phyloP scores from a whole-genome alignment of 2,888 invertebrate species.

The Mesochorus sp. region DNA sequence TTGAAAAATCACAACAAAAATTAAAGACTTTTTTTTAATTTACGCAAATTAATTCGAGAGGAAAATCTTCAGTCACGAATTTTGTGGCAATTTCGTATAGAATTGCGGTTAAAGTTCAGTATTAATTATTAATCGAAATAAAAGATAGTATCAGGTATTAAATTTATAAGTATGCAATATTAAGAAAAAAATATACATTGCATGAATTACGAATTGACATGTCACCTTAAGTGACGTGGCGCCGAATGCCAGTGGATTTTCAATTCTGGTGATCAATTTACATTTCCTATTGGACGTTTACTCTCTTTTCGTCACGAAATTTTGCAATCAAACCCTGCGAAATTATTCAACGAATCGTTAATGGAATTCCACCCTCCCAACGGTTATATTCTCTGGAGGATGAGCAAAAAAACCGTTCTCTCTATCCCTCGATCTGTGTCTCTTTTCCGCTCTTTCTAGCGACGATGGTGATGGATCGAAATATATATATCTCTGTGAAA shows the following conservation, averaged over 20 bases:
- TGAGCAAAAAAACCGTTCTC: background rate
- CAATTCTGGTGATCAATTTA: background rate
- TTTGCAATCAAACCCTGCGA: background rate
- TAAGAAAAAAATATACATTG: too few species aligned
- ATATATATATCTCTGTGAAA: slow-evolving; percentile 1
- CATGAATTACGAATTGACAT: background rate
- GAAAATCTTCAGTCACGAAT: too few species aligned
- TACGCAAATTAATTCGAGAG: too few species aligned
- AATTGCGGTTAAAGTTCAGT: too few species aligned
- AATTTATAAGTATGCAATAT: too few species aligned
- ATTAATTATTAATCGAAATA: too few species aligned
- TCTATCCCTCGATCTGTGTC: too few species aligned
- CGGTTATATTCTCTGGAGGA: background rate
- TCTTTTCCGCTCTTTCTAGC: background rate
- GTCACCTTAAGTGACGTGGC: background rate
- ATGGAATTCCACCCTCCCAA: slow-evolving; percentile 16
- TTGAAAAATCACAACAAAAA: too few species aligned
- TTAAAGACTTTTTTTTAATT: too few species aligned
- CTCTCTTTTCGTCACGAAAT: slow-evolving; percentile 5
- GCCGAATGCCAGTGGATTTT: slow-evolving; percentile 3
- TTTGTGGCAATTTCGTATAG: too few species aligned
- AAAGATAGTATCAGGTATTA: too few species aligned
- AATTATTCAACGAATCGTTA: slow-evolving; percentile 31
- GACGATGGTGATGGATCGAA: background rate
- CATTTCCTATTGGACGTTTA: background rate